Base-by-base conservation (phyloP, 2,888 invertebrate species). In the Drosophila greeni region DNA sequence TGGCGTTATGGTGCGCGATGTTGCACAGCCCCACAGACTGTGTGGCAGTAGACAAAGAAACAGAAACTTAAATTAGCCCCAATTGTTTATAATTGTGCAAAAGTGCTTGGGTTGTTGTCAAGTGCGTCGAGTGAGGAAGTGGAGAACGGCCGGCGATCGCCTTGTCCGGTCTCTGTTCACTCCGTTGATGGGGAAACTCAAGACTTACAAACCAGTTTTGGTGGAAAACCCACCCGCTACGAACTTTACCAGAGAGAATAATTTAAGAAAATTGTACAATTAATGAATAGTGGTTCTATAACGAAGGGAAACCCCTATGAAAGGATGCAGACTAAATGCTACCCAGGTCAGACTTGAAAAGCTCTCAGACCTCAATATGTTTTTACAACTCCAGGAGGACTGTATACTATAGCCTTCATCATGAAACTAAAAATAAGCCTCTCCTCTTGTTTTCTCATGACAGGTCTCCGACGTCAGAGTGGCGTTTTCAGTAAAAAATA, bases 61-160 rank as follows among this genome's bases (percentile, higher is more conserved):
- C 56, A 51, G 61, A 79, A 81, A 72, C 75, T 65, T 84, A 84
- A 81, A 81, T 84, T 84, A 81, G 85, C 72, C 85, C 84, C 85
- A 84, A 84, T 84, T 81, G 83, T 81, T 82, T 75, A 80, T 76
- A 82, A 81, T 84, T 81, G 42, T 53, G 36, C 56, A 58, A 58
- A 47, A 39, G 47, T 42, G 43, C 56, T 55, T 18, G 14, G 33
- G 36, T 45, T 42, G 47, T 64, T 66, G 69, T 82, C 73, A 75
- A 77, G 84, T 83, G 74, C 67, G 24, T 59, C 66, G 75, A 77
- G 82, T 66, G 71, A 81, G 78, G 78, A 79, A 83, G 66, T 83
- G 73, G 47, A 67, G 43, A 47, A 37, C 34, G 53, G 48, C 47
- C 39, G 23, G 36, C 23, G 36, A 53, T 42, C 53, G 31, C 59